Evolutionary conservation across 1,140 invertebrate genomes (phyloP).

Genomic region (Drosophila triauraria): DNA sequence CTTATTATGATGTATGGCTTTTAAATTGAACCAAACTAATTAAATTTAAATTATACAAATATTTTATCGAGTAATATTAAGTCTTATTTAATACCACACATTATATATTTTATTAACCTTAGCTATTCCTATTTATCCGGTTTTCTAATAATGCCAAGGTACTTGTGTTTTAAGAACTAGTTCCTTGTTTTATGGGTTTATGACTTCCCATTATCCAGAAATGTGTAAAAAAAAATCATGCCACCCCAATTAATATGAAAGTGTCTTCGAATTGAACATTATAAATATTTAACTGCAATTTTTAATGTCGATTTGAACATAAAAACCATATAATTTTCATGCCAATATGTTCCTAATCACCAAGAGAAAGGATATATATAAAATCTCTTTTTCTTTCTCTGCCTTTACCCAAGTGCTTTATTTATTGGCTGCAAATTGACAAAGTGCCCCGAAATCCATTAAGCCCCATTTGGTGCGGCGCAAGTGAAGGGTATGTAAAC

Average conservation of each 20-base stretch:
- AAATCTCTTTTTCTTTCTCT: neutral
- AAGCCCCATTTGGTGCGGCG: conserved; percentile 3
- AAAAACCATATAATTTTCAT: neutral
- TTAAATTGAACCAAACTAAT: neutral
- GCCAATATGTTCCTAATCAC: neutral
- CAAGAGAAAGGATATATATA: neutral
- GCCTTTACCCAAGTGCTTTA: neutral
- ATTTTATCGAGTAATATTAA: too few relatives aligned
- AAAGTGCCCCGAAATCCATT: conserved; percentile 8
- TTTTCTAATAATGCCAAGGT: neutral
- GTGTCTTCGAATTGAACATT: neutral
- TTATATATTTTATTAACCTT: neutral
- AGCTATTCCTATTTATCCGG: neutral
- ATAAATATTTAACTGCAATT: neutral
- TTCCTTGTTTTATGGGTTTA: neutral
- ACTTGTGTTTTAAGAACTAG: too few relatives aligned
- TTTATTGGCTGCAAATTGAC: conserved; percentile 14
- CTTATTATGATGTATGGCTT: too few relatives aligned
- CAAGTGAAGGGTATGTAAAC: conserved; percentile 45
- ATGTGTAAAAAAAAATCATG: neutral
- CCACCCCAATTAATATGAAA: neutral
- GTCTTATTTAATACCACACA: neutral
- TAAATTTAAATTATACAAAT: rapidly evolving
- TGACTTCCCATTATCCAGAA: neutral
- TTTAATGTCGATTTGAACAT: neutral